Evolutionary conservation across 2,113 vertebrate genomes (phyloP).

Genomic region (Hippolais icterina): DNA sequence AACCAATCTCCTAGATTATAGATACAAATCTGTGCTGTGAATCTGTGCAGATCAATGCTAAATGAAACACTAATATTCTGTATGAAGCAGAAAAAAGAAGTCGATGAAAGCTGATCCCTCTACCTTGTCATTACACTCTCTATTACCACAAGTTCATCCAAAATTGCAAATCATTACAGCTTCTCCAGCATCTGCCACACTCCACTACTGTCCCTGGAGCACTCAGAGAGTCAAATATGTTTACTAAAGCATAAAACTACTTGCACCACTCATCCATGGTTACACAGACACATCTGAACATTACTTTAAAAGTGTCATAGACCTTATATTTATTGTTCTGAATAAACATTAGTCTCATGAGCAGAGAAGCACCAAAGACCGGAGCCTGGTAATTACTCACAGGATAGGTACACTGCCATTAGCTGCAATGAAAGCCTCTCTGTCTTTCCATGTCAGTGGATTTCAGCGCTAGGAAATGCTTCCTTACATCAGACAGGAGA

Average conservation of each 20-base stretch:
- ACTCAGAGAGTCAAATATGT: slow-evolving; percentile 54
- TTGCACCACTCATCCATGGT: slow-evolving; percentile 55
- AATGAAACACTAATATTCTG: slow-evolving; percentile 58
- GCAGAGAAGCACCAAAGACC: slow-evolving; percentile 27
- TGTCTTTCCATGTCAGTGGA: slow-evolving; percentile 59
- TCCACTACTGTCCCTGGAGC: slow-evolving; percentile 42
- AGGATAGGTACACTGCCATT: slow-evolving; percentile 70
- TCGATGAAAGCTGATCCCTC: slow-evolving; percentile 1
- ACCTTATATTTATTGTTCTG: slow-evolving; percentile 72
- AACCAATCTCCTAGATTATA: slow-evolving; percentile 30
- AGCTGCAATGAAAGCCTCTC: slow-evolving; percentile 47
- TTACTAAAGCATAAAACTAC: slow-evolving; percentile 70
- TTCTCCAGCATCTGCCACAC: slow-evolving; percentile 38
- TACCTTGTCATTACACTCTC: slow-evolving; percentile 56
- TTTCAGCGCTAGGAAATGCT: neutral
- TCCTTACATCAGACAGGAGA: slow-evolving; percentile 30
- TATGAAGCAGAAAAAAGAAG: neutral
- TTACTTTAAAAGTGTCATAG: slow-evolving; percentile 72
- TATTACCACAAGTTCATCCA: slow-evolving; percentile 57
- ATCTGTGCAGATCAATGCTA: slow-evolving; percentile 44
- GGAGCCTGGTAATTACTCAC: slow-evolving; percentile 57
- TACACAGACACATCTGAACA: slow-evolving; percentile 59
- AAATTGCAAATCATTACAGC: slow-evolving; percentile 57
- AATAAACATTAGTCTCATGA: slow-evolving; percentile 74
- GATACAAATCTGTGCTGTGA: slow-evolving; percentile 15